Base-by-base conservation (phyloP, 2,797 vertebrate genomes). In the Kryptolebias ocellatus region DNA sequence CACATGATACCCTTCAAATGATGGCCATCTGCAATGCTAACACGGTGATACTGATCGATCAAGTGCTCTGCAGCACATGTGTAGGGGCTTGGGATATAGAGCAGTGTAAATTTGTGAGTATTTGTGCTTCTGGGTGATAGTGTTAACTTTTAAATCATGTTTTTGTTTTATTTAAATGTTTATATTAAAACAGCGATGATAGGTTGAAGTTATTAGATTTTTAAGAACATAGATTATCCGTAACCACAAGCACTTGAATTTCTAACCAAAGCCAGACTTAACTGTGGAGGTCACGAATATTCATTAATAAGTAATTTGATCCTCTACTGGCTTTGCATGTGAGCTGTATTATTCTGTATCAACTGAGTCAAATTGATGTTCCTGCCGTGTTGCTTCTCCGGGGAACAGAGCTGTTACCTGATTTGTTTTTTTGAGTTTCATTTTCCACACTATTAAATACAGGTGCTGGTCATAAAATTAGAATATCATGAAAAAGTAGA, bases 1-100 rank as follows among this genome's bases (percentile, higher is more conserved):
- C 83, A 68, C 83, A 77, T 74, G 83, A 86, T 90, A 85, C 85
- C 85, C 76, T 87, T 92, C 87, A 84, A 83, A 47, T 72, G 76
- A 80, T 56, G 81, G 70, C 70, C 86, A 88, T 87, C 87, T 86
- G 87, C 85, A 87, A 78, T 69, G 87, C 86, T 90, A 88, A 89
- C 87, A 69, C 8, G 28, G 64, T 67, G 72, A 84, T 83, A 78
- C 74, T 46, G n/a, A 91, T 90, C 81, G 67, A 92, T 90, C 9
- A 4, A 58, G n/a, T 54, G 64, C 75, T 58, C 63, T 31, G 5
- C 52, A 28, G 53, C n/a, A 15, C 55, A 44, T 70, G 51, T 60
- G 57, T 50, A 24, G 34, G 53, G 56, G 45, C 16, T 71, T 4
- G n/a, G 45, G 2, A 29, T 31, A 50, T 31, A 50, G 53, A 57